Evolutionary conservation across 2,888 invertebrate genomes (phyloP).

Genomic region (Anagyrus pseudococci): DNA sequence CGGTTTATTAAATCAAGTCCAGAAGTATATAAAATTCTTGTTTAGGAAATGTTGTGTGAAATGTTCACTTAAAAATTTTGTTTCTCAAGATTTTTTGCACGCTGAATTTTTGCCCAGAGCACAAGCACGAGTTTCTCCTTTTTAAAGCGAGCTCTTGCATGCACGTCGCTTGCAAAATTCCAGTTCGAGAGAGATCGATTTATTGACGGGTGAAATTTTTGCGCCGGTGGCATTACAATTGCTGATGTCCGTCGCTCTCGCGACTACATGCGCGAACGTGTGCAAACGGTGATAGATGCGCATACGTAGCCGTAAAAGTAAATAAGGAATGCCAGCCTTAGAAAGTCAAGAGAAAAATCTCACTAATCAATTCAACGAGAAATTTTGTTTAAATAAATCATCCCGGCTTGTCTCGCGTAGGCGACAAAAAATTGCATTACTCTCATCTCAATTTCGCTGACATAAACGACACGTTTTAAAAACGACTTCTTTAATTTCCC

Average conservation of each 20-base stretch:
- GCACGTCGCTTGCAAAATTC: slow-evolving; percentile 26
- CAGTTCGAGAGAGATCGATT: slow-evolving; percentile 23
- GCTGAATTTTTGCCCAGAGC: slow-evolving; percentile 6
- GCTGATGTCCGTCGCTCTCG: slow-evolving; percentile 19
- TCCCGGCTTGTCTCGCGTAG: background rate
- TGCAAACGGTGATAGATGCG: slow-evolving; percentile 32
- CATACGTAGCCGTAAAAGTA: slow-evolving; percentile 15
- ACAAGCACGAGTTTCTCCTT: slow-evolving; percentile 8
- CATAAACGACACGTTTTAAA: too few species aligned
- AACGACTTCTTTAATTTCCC: too few species aligned
- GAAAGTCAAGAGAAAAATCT: slow-evolving; percentile 12
- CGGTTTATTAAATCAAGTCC: too few species aligned
- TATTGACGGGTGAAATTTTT: slow-evolving; percentile 19
- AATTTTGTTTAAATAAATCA: slow-evolving; percentile 31
- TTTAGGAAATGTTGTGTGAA: too few species aligned
- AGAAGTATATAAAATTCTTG: too few species aligned
- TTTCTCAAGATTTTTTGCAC: slow-evolving; percentile 17
- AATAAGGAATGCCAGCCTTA: slow-evolving; percentile 17
- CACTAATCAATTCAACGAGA: slow-evolving; percentile 16
- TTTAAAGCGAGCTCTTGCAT: slow-evolving; percentile 2
- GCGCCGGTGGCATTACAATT: slow-evolving; percentile 28
- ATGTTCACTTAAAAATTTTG: too few species aligned
- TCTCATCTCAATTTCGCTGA: too few species aligned
- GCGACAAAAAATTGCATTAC: slow-evolving; percentile 4
- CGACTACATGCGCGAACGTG: background rate